Evolutionary conservation across 1,140 invertebrate genomes (phyloP), one percentile per base, ranked within the genome.

Genomic region (Macrobrachium rosenbergii): DNA sequence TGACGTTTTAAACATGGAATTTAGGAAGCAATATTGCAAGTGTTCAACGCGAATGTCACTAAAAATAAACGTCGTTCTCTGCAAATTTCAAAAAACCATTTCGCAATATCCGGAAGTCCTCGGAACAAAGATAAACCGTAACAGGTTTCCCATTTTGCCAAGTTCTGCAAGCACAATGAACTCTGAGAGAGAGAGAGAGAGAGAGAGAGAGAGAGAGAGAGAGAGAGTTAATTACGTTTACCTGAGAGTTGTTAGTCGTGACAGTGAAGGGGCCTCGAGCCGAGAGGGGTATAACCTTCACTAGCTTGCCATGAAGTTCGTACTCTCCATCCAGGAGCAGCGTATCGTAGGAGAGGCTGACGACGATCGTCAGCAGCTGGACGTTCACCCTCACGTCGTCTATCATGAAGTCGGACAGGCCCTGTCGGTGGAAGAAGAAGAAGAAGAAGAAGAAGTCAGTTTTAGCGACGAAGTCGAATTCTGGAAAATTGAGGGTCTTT

Each of bases 371-470:
- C 63, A 89, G 63, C 6, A 83, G 62, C 69, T 87, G 83, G 2
- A 89, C 80, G 45, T 89, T 89, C 37, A 89, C 72, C 23, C 64
- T 80, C 23, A 89, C 88, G 28, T 89, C 84, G 23, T 89, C 88
- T 17, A 89, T 87, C 62, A 77, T 72, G 58, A 85, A 89, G 16
- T 89, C 88, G 10, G 88, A 89, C 10, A 89, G 80, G n/a, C 88
- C 88, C 88, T 87, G 73, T 37, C 28, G 28, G 28, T 80, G 83
- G 45, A 77, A 67, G 87, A 90, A 64, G 21, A 37, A n/a, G n/a
- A n/a, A n/a, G n/a, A n/a, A n/a, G n/a, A n/a, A n/a, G 45, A 77
- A 67, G 87, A 90, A 64, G 21, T 19, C 43, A 58, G 19, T 73
- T 37, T n/a, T 52, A 73, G 52, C 59, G n/a, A 37, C 6, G 2